Evolutionary conservation across 1,140 invertebrate species (phyloP), one percentile per base, ranked within the genome.

Genomic region (Ostrea denselamellosa): DNA sequence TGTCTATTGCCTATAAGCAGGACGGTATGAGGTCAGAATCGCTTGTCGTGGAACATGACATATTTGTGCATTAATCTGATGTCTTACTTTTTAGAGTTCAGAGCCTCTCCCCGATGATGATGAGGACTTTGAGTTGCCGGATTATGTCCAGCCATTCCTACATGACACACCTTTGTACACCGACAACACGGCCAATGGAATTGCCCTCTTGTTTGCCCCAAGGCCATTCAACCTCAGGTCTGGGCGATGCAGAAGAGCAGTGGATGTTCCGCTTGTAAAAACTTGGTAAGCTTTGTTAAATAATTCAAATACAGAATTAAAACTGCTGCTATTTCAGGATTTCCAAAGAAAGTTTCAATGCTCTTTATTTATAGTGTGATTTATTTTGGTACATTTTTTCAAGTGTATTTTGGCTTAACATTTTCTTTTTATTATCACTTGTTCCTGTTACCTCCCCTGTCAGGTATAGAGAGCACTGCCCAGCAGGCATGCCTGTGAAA

Each of bases 111-210:
- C 98, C 4, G 98, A 99, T 85, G 95, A 99, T 92, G 98, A 99
- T 92, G 98, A 98, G 95, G 99, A 99, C 87, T 99, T 99, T 95
- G 96, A 98, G 68, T 95, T 99, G 3, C 97, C 98, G 0, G 97
- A 98, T 92, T 97, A 97, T 91, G 97, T 99, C 2, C 97, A 98
- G 92, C 98, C 99, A 28, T 98, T 99, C 92, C 95, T 99, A 83
- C 97, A 97, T 94, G 98, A 99, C 93, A 98, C 97, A 83, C 98
- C 99, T 7, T 95, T 99, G 12, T 99, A 99, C 93, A 98, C 98
- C 0, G 99, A 99, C 93, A 99, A 99, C 93, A 99, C 99, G 19
- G 99, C 99, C 0, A 99, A 99, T 96, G 99, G 99, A 10, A 99
- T 99, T 93, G 97, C 99, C 12, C 95, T 99, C n/a, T 93, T 99